Evolutionary conservation across 2,113 vertebrate genomes (phyloP).

Genomic region (Crotalus horridus): DNA sequence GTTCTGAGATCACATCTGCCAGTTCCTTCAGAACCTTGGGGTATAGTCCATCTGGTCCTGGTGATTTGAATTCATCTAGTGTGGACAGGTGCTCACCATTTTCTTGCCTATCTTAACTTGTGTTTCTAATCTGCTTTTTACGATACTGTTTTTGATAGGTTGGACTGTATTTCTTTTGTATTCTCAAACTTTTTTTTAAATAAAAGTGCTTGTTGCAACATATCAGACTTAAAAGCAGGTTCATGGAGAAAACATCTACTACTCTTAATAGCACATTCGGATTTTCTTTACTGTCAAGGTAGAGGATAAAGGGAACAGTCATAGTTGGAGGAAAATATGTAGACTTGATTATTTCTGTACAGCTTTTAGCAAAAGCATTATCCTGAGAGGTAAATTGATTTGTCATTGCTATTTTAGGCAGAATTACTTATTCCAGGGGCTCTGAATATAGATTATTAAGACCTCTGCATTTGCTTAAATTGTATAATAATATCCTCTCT

Average conservation of each 20-base stretch:
- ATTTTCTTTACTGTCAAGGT: not conserved
- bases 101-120: no score
- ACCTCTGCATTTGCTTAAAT: not conserved
- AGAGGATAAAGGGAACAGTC: not conserved
- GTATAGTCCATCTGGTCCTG: no score
- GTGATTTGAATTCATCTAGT: no score
- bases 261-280: not conserved
- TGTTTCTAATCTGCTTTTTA: no score
- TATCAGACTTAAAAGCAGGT: not conserved
- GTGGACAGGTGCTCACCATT: no score
- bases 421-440: not conserved
- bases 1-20: no score
- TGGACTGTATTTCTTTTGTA: not conserved
- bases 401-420: not conserved
- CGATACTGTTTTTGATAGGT: no score
- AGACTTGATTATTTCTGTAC: not conserved
- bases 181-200: not conserved
- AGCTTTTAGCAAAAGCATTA: not conserved
- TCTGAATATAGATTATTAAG: not conserved
- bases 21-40: no score
- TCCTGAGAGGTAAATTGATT: not conserved
- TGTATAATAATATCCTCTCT: not conserved
- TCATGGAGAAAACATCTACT: not conserved
- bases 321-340: not conserved
- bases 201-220: not conserved